These are phyloP conservation scores for Drosophila kambysellisi DNA, from an alignment of 2,888 invertebrate genomes.

Conservation along the genomic window DNA sequence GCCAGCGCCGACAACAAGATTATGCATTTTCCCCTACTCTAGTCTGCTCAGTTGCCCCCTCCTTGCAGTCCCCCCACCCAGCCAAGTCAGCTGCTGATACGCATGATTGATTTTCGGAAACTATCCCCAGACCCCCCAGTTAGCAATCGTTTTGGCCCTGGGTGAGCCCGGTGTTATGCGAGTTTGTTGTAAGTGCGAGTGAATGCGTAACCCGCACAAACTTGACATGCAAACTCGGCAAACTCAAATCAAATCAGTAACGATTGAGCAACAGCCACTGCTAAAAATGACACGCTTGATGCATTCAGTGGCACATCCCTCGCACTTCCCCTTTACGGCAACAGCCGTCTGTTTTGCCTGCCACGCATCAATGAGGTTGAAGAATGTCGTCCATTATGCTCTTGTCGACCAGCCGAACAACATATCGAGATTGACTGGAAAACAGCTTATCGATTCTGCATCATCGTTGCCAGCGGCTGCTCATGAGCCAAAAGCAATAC, in stretches of 20 bases:
- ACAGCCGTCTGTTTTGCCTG: slow-evolving; percentile 44
- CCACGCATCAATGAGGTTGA: slow-evolving; percentile 67
- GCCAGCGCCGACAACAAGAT: slow-evolving; percentile 56
- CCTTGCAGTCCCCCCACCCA: neutral
- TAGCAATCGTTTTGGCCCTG: slow-evolving; percentile 23
- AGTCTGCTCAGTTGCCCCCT: slow-evolving; percentile 1
- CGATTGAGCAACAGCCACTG: slow-evolving; percentile 66
- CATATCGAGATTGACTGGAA: slow-evolving; percentile 47
- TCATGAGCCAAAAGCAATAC: slow-evolving; percentile 47
- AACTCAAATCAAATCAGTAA: slow-evolving; percentile 66
- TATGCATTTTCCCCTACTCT: slow-evolving; percentile 50
- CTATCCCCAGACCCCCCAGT: slow-evolving; percentile 15
- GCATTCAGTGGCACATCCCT: slow-evolving; percentile 42
- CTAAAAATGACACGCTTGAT: slow-evolving; percentile 75
- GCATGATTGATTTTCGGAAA: slow-evolving; percentile 60
- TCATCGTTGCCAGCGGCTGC: slow-evolving; percentile 61
- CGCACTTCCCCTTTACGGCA: neutral
- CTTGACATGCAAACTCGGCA: slow-evolving; percentile 48
- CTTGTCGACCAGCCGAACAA: slow-evolving; percentile 41
- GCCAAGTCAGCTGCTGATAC: slow-evolving; percentile 22
- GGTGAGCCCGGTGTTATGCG: slow-evolving; percentile 15
- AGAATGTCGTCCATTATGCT: slow-evolving; percentile 62
- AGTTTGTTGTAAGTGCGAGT: slow-evolving; percentile 44
- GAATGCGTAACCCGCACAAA: slow-evolving; percentile 74
- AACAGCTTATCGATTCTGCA: slow-evolving; percentile 64